These are phyloP conservation scores for Misgurnus mizolepis DNA, from an alignment of 2,113 vertebrate genomes.

Conservation along the genomic window DNA sequence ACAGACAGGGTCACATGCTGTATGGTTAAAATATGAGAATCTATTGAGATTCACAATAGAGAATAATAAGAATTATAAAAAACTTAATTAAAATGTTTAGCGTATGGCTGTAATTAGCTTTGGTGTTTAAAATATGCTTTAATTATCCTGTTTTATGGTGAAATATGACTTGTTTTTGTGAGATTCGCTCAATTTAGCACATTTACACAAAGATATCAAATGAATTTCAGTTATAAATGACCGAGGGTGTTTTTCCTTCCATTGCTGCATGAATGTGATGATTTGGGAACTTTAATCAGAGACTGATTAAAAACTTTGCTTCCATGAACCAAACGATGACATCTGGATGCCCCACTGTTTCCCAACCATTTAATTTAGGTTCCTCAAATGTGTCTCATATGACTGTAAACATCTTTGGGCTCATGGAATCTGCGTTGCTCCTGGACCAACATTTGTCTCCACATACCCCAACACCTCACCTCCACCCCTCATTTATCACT, in stretches of 20 bases:
- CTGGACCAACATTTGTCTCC: slow-evolving; percentile 70
- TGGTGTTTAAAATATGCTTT: too few species aligned
- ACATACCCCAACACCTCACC: slow-evolving; percentile 59
- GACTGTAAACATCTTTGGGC: slow-evolving; percentile 74
- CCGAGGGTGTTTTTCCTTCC: slow-evolving; percentile 76
- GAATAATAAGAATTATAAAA: too few species aligned
- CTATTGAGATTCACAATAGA: too few species aligned
- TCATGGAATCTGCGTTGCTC: slow-evolving; percentile 73
- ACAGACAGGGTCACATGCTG: too few species aligned
- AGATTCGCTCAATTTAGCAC: not conserved
- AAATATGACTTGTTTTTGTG: not conserved
- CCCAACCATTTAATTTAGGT: not conserved
- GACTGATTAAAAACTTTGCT: slow-evolving; percentile 80
- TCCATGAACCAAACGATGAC: slow-evolving; percentile 77
- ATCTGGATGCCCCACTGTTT: not conserved
- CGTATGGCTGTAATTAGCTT: too few species aligned
- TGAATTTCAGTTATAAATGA: slow-evolving; percentile 81
- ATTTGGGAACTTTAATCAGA: slow-evolving; percentile 79
- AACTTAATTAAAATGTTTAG: too few species aligned
- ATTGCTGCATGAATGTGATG: slow-evolving; percentile 81
- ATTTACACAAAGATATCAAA: slow-evolving; percentile 43
- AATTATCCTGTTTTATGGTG: not conserved
- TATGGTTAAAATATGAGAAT: too few species aligned
- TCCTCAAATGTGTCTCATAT: slow-evolving; percentile 12
- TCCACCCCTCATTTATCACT: slow-evolving; percentile 28